phyloP scores from a whole-genome alignment of 1,140 invertebrate genomes.

The Tribolium castaneum region DNA sequence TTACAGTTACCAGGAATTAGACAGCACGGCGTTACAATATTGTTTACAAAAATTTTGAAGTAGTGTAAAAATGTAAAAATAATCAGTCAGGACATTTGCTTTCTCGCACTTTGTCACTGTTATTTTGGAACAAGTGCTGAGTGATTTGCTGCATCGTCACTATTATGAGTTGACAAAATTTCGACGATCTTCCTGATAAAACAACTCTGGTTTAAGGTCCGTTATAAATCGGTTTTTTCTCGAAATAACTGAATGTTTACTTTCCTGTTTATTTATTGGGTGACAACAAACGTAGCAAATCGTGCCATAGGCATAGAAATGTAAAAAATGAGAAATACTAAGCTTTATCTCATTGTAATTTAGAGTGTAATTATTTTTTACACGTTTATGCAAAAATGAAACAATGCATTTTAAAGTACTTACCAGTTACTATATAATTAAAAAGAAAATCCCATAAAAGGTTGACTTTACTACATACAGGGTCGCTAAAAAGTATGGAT shows the following conservation, averaged over 20 bases:
- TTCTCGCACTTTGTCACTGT: background rate
- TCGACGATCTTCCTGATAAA: background rate
- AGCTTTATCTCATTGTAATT: too few relatives aligned
- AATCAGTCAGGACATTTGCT: background rate
- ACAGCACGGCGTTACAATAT: background rate
- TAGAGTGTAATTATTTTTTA: background rate
- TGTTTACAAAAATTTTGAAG: background rate
- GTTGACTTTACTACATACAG: too few relatives aligned
- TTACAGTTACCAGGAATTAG: background rate
- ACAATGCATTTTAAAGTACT: too few relatives aligned
- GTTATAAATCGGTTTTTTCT: background rate
- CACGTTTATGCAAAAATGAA: too few relatives aligned
- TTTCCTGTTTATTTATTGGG: too few relatives aligned
- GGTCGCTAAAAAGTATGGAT: too few relatives aligned
- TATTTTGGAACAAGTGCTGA: background rate
- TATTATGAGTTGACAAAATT: background rate
- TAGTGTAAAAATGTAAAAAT: background rate
- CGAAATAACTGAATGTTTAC: background rate
- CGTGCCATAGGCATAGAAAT: too few relatives aligned
- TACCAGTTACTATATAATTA: too few relatives aligned
- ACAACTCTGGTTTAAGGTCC: background rate
- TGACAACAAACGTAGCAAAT: too few relatives aligned
- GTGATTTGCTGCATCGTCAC: constrained; percentile 5
- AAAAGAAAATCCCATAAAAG: too few relatives aligned
- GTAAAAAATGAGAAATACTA: too few relatives aligned